Base-by-base conservation (phyloP, 2,113 vertebrate species). In the Zingel zingel region DNA sequence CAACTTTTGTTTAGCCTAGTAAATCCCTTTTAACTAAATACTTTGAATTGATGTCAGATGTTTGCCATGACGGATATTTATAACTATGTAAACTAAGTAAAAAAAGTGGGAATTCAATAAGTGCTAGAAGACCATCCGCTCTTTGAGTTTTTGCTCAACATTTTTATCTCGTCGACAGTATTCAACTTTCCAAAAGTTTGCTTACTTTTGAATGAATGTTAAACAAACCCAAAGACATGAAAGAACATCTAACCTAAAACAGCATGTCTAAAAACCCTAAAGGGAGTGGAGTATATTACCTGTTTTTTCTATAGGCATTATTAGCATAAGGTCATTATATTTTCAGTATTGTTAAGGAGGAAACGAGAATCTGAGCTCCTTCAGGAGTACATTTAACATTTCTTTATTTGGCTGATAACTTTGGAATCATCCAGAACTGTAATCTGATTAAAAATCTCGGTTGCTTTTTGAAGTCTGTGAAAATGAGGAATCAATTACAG, bases 401-500 rank as follows among this genome's bases (percentile, higher is more conserved):
- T 85, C 84, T 75, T 90, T 75, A 92, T 93, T 84, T 82, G 70
- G 78, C 77, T 56, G 74, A 82, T 88, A 79, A 68, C 80, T 88
- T 87, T 91, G 79, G 83, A 88, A 81, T 86, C 82, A 77, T 72
- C 84, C 81, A 80, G 66, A 77, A 65, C 77, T 70, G 54, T 84
- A 77, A 88, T 92, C 86, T 85, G 87, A 93, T 90, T 73, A 79
- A 83, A 81, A 84, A 59, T 78, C 85, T 83, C 10, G 3, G 81
- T 19, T 25, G 61, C 33, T 81, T 78, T 94, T 93, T 94, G 89
- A 94, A 93, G 94, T 94, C 90, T 59, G 63, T 81, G 86, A 89
- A 88, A 91, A 91, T 82, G 68, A 93, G 88, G 91, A 92, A 91
- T 92, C 88, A 76, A 88, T 94, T 94, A 93, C 48, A 0, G 47